Percentiles rank a stretch among this genome's conserved stretches.
phyloP scores from a whole-genome alignment of 2,113 vertebrate species.

The Xiphorhynchus elegans region DNA sequence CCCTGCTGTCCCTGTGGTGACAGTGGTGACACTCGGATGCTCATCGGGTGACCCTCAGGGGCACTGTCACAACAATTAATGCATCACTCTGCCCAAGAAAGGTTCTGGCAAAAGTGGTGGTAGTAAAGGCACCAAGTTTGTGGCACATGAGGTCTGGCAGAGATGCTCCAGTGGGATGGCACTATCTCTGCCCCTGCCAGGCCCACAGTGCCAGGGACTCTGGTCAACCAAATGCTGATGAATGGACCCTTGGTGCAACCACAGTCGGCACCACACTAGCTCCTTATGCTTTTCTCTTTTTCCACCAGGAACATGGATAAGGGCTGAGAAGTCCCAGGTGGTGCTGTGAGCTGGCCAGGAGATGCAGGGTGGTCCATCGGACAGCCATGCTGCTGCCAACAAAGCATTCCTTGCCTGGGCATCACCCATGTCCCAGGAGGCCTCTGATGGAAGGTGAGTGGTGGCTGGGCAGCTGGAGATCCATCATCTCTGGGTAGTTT shows the following conservation, averaged over 20 bases:
- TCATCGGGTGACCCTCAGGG: fast-evolving
- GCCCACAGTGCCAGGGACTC: not conserved
- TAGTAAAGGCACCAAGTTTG: not conserved
- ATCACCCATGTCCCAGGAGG: not conserved
- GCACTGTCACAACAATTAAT: not conserved
- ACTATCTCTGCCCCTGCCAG: not conserved
- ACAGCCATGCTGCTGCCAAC: not conserved
- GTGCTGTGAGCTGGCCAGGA: not conserved
- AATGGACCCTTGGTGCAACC: not conserved
- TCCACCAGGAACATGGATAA: not conserved
- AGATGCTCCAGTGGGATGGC: not conserved
- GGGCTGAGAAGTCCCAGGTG: not conserved
- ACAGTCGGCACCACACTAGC: not conserved
- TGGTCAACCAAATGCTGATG: not conserved
- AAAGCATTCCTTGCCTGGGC: fast-evolving
- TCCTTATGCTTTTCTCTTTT: not conserved
- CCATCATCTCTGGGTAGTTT: not conserved
- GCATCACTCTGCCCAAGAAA: not conserved
- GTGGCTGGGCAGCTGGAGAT: not conserved
- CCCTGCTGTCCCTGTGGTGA: not conserved
- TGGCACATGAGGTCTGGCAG: not conserved
- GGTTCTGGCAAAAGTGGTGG: not conserved
- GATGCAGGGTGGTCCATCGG: not conserved
- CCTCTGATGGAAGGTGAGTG: conserved; percentile 65
- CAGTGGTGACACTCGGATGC: not conserved